Conservation (phyloP, 2,797 vertebrate genomes). For the Pagetopsis macropterus region DNA sequence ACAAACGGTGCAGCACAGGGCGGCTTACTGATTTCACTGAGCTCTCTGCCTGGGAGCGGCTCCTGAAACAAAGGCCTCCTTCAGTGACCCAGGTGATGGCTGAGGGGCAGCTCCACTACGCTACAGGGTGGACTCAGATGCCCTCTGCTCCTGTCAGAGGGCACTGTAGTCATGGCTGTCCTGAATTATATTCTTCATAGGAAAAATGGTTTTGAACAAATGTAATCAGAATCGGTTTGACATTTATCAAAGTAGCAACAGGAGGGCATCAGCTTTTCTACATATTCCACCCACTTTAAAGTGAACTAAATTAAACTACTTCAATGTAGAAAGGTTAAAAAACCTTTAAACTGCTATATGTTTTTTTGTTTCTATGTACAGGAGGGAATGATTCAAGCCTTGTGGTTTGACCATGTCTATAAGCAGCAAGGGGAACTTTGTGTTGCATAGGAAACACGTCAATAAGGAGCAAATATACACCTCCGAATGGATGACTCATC, state of each 20-base stretch:
- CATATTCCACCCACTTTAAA: background rate
- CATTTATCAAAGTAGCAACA: slow-evolving; percentile 8
- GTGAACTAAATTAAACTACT: no score
- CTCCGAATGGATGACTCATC: slow-evolving; percentile 41
- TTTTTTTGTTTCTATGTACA: background rate
- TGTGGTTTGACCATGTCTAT: slow-evolving; percentile 5
- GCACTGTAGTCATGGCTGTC: slow-evolving; percentile 6
- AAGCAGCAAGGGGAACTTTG: slow-evolving; percentile 18
- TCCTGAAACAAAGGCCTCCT: slow-evolving; percentile 62
- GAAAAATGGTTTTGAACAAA: slow-evolving; percentile 11
- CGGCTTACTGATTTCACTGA: slow-evolving; percentile 4
- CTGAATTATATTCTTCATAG: slow-evolving; percentile 12
- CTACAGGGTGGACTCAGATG: slow-evolving; percentile 12
- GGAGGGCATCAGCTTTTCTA: background rate
- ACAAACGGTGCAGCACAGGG: slow-evolving; percentile 31
- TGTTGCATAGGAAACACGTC: slow-evolving; percentile 26
- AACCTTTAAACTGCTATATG: background rate
- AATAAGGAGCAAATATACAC: slow-evolving; percentile 32
- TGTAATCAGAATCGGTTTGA: background rate
- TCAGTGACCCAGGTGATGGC: slow-evolving; percentile 31
- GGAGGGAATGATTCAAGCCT: slow-evolving; percentile 14
- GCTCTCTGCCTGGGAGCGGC: slow-evolving; percentile 8
- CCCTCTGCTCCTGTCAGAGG: background rate
- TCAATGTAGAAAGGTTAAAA: no score
- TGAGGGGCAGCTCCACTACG: slow-evolving; percentile 3